A percentile compares a stretch with the other conserved stretches of the same genome.
These are phyloP conservation scores for Cephalopholis sonnerati DNA, from an alignment of 2,113 vertebrate genomes.

Conservation along the genomic window DNA sequence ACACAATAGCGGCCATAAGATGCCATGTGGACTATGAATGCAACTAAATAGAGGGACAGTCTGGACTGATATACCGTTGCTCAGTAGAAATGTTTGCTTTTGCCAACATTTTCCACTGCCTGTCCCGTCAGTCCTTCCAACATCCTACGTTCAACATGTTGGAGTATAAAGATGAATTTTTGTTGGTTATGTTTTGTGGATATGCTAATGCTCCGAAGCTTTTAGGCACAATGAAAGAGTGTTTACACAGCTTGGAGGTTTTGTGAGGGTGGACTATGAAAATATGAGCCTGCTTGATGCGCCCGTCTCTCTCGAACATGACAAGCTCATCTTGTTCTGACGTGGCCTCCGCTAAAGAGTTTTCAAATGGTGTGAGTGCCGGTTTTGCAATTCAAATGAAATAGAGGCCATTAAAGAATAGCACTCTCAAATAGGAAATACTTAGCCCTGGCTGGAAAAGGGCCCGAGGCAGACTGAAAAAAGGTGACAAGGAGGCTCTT, in stretches of 20 bases:
- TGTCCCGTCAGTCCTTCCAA: conserved; percentile 64
- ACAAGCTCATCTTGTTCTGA: conserved; percentile 62
- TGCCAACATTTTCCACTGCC: conserved; percentile 65
- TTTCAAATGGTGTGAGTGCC: conserved; percentile 59
- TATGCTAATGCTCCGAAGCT: conserved; percentile 58
- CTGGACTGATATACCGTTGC: conserved; percentile 59
- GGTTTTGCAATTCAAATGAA: conserved; percentile 77
- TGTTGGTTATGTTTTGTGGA: conserved; percentile 50
- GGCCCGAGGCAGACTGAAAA: conserved; percentile 47
- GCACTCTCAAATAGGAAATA: conserved; percentile 53
- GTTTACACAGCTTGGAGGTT: conserved; percentile 55
- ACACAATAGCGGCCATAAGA: conserved; percentile 38
- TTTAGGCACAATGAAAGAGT: conserved; percentile 50
- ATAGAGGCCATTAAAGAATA: conserved; percentile 59
- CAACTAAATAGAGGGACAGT: conserved; percentile 51
- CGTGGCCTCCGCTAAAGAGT: conserved; percentile 44
- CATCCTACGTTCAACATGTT: conserved; percentile 76
- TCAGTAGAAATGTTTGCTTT: conserved; percentile 53
- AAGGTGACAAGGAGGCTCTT: conserved; percentile 66
- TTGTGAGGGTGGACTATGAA: conserved; percentile 60
- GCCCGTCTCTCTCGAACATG: conserved; percentile 50
- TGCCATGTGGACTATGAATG: conserved; percentile 44
- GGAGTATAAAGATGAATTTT: conserved; percentile 57
- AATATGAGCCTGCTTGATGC: conserved; percentile 49
- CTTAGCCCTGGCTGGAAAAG: conserved; percentile 51